Percentiles rank a stretch among this genome's conserved stretches.
phyloP scores from a whole-genome alignment of 2,888 invertebrate species.

The Oegoconia quadripuncta region DNA sequence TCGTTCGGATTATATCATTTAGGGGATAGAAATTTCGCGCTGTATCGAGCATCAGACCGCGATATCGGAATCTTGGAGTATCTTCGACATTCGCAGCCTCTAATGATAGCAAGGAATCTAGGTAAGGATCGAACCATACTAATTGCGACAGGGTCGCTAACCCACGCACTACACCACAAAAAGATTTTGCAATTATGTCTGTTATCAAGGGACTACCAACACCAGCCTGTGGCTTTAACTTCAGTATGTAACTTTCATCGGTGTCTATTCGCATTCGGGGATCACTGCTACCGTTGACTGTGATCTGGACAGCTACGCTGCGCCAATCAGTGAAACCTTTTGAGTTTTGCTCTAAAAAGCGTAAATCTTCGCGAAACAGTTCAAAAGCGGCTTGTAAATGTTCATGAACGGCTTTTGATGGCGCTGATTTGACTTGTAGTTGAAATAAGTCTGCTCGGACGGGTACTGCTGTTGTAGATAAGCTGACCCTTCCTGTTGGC shows the following conservation, averaged over 20 bases:
- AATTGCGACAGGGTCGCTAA: slow-evolving; percentile 87
- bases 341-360: slow-evolving; percentile 48
- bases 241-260: slow-evolving; percentile 86
- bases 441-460: slow-evolving; percentile 76
- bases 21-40: slow-evolving; percentile 91
- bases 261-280: slow-evolving; percentile 80
- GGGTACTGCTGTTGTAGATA: slow-evolving; percentile 81
- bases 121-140: slow-evolving; percentile 85
- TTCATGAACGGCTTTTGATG: slow-evolving; percentile 42
- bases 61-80: slow-evolving; percentile 85
- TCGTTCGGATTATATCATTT: slow-evolving; percentile 81
- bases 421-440: slow-evolving; percentile 49
- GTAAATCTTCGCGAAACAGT: slow-evolving; percentile 66
- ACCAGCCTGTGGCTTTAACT: slow-evolving; percentile 64
- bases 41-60: slow-evolving; percentile 94
- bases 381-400: slow-evolving; percentile 65
- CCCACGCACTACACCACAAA: slow-evolving; percentile 87
- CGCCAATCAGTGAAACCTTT: slow-evolving; percentile 55
- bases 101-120: slow-evolving; percentile 79
- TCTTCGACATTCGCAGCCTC: slow-evolving; percentile 84
- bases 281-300: slow-evolving; percentile 65
- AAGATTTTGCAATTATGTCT: slow-evolving; percentile 81
- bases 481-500: slow-evolving; percentile 82
- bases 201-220: slow-evolving; percentile 67
- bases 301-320: slow-evolving; percentile 61